Evolutionary conservation across 2,113 vertebrate genomes (phyloP), one percentile per base, ranked within the genome.

Genomic region (Paramisgurnus dabryanus): DNA sequence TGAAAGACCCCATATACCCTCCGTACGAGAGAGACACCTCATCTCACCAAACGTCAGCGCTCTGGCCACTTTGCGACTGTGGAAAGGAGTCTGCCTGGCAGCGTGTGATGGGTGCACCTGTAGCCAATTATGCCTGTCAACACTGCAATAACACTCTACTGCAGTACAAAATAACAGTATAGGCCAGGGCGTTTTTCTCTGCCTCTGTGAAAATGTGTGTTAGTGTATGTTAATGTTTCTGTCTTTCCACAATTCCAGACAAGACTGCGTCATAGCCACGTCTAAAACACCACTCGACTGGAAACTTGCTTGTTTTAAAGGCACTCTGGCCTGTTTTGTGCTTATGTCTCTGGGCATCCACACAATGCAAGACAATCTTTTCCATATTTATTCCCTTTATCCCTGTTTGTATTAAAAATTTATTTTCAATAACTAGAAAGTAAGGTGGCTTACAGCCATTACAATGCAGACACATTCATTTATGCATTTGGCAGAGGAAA

Each of bases 101-200:
- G 40, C 40, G 13, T 75, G 39, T 34, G 58, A 75, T 61, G 13
- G 72, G 18, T 12, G 43, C 72, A 75, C 72, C 72, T 75, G 58
- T 49, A 63, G 41, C 12, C 58, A 75, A 63, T 75, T 75, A 63
- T 4, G 2, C 13, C 58, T 49, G 58, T 49, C 18, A 49, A 18
- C 72, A 34, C 41, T 17, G 41, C 58, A 75, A 75, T 34, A 60
- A 47, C 72, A 75, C 72, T 34, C 4, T 41, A 58, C 11, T 8
- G 15, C 10, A 22, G 6, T 45, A 7, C 71, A 57, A 73, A 73
- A 70, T 55, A 15, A 1, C 49, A 55, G 12, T 5, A n/a, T 72
- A 72, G 22, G 22, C 22, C 22, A 22, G 39, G 53, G 4, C 43
- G 72, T 75, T 63, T 58, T 75, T 45, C 58, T 49, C 41, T 63